Conservation (phyloP, 92 coral and sea anemone species). For the Paramuricea clavata region DNA sequence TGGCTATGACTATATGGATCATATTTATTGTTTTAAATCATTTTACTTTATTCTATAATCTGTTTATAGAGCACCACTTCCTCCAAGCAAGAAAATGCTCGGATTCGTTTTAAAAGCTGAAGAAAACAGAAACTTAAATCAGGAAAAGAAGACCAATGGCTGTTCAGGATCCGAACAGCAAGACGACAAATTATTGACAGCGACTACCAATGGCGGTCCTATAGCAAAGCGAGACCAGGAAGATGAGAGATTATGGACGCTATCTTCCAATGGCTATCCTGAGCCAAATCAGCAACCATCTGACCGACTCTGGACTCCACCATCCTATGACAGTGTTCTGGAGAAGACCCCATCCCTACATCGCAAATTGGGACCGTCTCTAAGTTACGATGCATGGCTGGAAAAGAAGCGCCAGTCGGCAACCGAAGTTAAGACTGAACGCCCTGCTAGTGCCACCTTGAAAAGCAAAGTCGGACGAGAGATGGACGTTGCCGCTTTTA, state of each 20-base stretch:
- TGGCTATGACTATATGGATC: too few species aligned
- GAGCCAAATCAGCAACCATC: background rate
- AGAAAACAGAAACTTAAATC: background rate
- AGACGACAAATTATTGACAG: constrained; percentile 29
- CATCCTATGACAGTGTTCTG: background rate
- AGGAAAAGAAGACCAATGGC: constrained; percentile 3
- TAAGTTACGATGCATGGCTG: constrained; percentile 86
- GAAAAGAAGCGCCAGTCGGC: constrained; percentile 74
- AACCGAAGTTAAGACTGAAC: constrained; percentile 52
- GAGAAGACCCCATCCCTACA: background rate
- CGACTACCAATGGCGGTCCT: background rate
- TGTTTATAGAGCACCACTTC: too few species aligned
- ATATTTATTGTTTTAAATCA: too few species aligned
- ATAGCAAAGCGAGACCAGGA: background rate
- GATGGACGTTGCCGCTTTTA: constrained; percentile 78
- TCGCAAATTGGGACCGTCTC: background rate
- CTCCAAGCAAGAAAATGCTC: constrained; percentile 14
- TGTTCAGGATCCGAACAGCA: background rate
- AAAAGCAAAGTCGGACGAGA: constrained; percentile 61
- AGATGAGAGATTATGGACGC: constrained; percentile 17
- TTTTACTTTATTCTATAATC: background rate
- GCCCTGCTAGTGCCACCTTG: constrained; percentile 72
- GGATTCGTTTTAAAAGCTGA: constrained; percentile 45
- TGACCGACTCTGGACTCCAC: background rate
- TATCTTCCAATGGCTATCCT: background rate